Base-by-base conservation (phyloP, 2,797 vertebrate genomes). In the Chelidonichthys spinosus region DNA sequence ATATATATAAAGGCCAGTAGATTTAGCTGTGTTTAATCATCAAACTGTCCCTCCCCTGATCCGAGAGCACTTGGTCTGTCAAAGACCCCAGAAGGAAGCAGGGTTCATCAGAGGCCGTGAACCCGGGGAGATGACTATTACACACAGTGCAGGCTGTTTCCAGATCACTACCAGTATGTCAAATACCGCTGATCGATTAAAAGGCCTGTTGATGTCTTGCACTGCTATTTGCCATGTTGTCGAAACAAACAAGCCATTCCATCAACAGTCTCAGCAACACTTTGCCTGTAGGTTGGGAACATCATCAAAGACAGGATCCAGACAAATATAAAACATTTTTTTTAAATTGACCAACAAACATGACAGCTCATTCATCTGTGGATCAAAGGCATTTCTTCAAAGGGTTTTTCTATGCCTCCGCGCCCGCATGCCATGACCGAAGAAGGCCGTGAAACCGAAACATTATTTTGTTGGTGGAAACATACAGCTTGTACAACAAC, bases 11-110 rank as follows among this genome's bases (percentile, higher is more conserved):
- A 76, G 46, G 6, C 46, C n/a, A 39, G 11, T 46, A 63, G 55
- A 70, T 83, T 62, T 49, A 63, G 54, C 49, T 63, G 37, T 63
- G 33, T 63, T 18, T 73, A 72, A 69, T 64, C 78, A 25, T 62
- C 59, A 73, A 46, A 76, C 11, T 25, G 7, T 44, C 67, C 63
- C 46, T 5, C 11, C 63, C 72, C 44, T 58, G 36, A 54, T 53
- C 11, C 6, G 62, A 37, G 58, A 50, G 56, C 2, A 0, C 33
- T 14, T 9, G 43, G 66, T 64, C 46, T 49, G 46, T 59, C 67
- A 79, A 81, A 83, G 83, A 85, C 86, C 64, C 67, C 32, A 6
- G 32, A 68, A 47, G 78, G 54, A 75, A 47, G 56, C 47, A 40
- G 60, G 61, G 68, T 82, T 84, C 54, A 79, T 44, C 59, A 25